Conservation (phyloP, 2,797 vertebrate genomes). For the Melanotaenia trifasciata region DNA sequence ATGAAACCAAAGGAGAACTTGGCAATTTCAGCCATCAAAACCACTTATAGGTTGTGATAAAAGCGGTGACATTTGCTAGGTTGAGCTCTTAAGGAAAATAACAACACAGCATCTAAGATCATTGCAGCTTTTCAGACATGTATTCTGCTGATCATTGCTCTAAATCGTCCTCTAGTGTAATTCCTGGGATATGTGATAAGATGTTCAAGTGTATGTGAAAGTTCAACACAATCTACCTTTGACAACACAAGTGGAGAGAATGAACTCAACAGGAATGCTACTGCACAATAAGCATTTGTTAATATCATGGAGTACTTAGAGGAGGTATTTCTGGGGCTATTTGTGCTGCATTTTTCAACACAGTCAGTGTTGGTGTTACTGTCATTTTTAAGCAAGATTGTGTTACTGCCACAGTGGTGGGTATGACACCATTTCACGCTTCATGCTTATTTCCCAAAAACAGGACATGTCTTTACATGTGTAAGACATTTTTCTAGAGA, state of each 20-base stretch:
- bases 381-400: not conserved
- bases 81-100: conserved; percentile 17
- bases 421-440: conserved; percentile 18
- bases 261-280: not conserved
- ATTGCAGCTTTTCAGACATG: conserved; percentile 23
- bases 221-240: conserved; percentile 10
- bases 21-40: conserved; percentile 37
- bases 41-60: conserved; percentile 26
- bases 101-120: not conserved
- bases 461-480: not conserved
- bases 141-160: conserved; percentile 4
- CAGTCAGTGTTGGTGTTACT: not conserved
- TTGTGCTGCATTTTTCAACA: not conserved
- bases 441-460: conserved; percentile 4
- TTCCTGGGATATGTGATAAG: conserved; percentile 14
- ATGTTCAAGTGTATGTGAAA: conserved; percentile 15
- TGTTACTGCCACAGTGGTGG: not conserved
- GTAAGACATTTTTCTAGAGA: conserved; percentile 5
- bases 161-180: not conserved
- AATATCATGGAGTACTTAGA: not conserved
- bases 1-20: conserved; percentile 47
- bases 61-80: conserved; percentile 20
- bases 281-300: not conserved
- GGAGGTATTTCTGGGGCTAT: not conserved
- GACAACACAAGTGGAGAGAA: not conserved